Evolutionary conservation across 2,797 vertebrate species (phyloP).

Genomic region (Lacerta bilineata): DNA sequence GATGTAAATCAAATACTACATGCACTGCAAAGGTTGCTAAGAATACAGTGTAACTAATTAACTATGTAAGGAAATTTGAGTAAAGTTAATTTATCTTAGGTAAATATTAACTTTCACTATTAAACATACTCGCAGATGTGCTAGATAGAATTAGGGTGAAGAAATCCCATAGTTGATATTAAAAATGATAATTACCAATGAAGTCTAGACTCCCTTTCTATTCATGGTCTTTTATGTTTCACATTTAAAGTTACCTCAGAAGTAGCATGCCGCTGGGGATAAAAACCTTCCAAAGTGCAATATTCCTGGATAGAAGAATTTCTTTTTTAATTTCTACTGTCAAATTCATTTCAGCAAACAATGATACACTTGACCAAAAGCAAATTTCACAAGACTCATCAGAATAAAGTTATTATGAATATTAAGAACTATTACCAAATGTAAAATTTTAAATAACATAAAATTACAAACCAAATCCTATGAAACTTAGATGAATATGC

Average conservation of each 20-base stretch:
- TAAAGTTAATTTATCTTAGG: conserved; percentile 21
- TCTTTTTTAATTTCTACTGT: conserved; percentile 27
- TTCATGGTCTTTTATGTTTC: conserved; percentile 24
- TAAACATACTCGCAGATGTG: conserved; percentile 25
- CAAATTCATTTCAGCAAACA: conserved; percentile 45
- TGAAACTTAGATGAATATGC: conserved; percentile 3
- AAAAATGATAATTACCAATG: conserved; percentile 32
- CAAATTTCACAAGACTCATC: conserved; percentile 34
- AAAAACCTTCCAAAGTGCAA: conserved; percentile 51
- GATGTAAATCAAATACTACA: conserved; percentile 30
- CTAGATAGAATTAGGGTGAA: conserved; percentile 36
- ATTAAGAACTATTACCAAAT: neutral
- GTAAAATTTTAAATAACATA: conserved; percentile 9
- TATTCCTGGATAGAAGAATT: conserved; percentile 40
- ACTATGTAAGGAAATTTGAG: neutral
- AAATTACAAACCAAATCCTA: conserved; percentile 10
- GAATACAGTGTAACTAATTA: neutral
- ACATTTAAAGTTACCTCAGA: conserved; percentile 50
- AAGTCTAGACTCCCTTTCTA: conserved; percentile 32
- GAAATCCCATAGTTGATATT: conserved; percentile 30
- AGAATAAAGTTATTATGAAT: neutral
- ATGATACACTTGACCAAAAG: conserved; percentile 44
- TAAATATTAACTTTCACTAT: neutral
- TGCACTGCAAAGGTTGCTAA: neutral
- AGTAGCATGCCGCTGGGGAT: conserved; percentile 23